These are phyloP conservation scores for Falco punctatus DNA, from an alignment of 2,113 vertebrate species.

Conservation along the genomic window DNA sequence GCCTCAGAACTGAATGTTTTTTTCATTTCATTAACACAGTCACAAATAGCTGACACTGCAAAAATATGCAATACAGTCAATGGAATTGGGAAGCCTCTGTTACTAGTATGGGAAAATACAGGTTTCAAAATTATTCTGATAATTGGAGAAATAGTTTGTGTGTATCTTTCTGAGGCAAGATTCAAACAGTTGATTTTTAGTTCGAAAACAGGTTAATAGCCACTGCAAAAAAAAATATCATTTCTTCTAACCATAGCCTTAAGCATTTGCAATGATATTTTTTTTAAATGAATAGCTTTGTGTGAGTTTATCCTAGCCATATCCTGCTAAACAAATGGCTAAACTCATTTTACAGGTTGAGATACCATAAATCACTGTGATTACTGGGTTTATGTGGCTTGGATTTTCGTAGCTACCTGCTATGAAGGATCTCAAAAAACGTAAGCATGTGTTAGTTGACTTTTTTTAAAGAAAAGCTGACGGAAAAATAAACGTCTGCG, in stretches of 20 bases:
- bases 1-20: neutral
- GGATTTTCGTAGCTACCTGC: neutral
- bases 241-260: neutral
- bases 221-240: neutral
- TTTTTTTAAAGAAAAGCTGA: neutral
- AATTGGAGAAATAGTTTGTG: neutral
- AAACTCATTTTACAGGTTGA: neutral
- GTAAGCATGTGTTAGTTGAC: neutral
- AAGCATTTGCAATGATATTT: neutral
- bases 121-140: neutral
- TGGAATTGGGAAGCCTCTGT: neutral
- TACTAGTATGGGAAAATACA: neutral
- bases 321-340: neutral
- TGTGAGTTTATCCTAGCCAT: neutral
- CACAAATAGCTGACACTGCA: neutral
- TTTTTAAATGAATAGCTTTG: neutral
- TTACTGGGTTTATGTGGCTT: neutral
- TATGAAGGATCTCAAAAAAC: neutral
- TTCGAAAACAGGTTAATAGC: neutral
- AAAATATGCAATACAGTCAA: neutral
- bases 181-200: neutral
- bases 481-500: neutral
- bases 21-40: neutral
- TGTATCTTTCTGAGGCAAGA: neutral
- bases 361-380: too few species aligned